phyloP scores from a whole-genome alignment of 2,113 vertebrate genomes.

The Hemicordylus capensis region DNA sequence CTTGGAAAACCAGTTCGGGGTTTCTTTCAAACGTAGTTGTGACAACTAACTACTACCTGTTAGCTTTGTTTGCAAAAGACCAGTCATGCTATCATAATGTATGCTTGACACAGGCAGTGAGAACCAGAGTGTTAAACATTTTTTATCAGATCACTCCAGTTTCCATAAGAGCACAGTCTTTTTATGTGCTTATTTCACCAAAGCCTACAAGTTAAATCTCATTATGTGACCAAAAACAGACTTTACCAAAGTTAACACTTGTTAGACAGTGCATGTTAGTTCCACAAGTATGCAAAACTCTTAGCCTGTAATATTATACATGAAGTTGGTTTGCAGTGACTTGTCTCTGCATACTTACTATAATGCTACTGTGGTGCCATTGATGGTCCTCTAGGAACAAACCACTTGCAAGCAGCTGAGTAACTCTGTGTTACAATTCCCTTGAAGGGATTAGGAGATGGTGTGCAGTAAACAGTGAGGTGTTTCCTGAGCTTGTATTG shows the following conservation, averaged over 20 bases:
- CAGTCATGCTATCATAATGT: constrained; percentile 5
- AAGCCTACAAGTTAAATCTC: constrained; percentile 39
- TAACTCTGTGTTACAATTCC: constrained; percentile 64
- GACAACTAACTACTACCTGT: constrained; percentile 31
- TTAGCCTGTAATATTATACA: constrained; percentile 16
- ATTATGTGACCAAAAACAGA: constrained; percentile 67
- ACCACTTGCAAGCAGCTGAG: constrained; percentile 68
- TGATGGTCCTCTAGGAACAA: constrained; percentile 63
- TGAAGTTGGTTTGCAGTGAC: constrained; percentile 60
- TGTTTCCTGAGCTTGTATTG: constrained; percentile 71
- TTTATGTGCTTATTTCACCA: constrained; percentile 30
- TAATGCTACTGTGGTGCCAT: constrained; percentile 51
- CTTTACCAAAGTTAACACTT: constrained; percentile 66
- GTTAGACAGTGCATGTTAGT: constrained; percentile 60
- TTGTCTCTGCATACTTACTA: constrained; percentile 48
- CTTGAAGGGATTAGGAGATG: constrained; percentile 67
- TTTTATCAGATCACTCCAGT: constrained; percentile 50
- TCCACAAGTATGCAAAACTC: constrained; percentile 42
- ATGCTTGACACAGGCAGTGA: constrained; percentile 3
- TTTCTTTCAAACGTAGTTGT: constrained; percentile 44
- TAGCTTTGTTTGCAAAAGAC: constrained; percentile 38
- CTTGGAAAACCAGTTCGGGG: constrained; percentile 49
- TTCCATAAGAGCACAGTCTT: constrained; percentile 5
- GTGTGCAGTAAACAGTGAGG: constrained; percentile 64
- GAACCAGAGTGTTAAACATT: constrained; percentile 37